Percentiles rank a stretch among this genome's conserved stretches.
Conservation (phyloP, 1,140 invertebrate species). For the Gryon sp. region DNA sequence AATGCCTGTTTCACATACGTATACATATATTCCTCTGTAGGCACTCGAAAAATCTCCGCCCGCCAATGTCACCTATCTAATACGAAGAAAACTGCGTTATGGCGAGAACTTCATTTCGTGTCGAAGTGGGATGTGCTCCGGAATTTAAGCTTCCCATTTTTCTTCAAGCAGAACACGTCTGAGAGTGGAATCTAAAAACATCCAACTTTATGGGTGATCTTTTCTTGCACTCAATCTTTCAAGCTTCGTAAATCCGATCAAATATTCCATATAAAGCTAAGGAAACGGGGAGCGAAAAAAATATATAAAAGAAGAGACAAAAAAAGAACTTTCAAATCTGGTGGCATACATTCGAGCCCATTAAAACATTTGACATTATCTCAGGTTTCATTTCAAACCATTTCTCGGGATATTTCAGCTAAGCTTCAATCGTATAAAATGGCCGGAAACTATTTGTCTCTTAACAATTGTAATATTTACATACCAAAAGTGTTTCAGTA, state of each 20-base stretch:
- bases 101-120: constrained; percentile 56
- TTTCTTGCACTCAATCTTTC: constrained; percentile 59
- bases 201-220: constrained; percentile 61
- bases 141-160: constrained; percentile 62
- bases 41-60: constrained; percentile 49
- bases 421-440: constrained; percentile 1
- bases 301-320: constrained; percentile 12
- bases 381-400: constrained; percentile 14
- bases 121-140: constrained; percentile 57
- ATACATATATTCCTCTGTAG: constrained; percentile 23
- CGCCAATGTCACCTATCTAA: constrained; percentile 59
- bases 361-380: constrained; percentile 39
- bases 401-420: constrained; percentile 9
- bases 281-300: too few species aligned
- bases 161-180: constrained; percentile 54
- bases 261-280: constrained; percentile 51
- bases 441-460: background rate
- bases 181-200: constrained; percentile 59
- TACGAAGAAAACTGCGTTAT: constrained; percentile 59
- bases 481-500: too few species aligned
- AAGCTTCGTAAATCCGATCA: constrained; percentile 59
- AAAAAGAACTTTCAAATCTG: constrained; percentile 36
- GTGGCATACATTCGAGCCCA: constrained; percentile 21
- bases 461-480: constrained; percentile 2
- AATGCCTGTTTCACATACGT: constrained; percentile 37